Evolutionary conservation across 2,888 invertebrate genomes (phyloP), one percentile per base, ranked within the genome.

Genomic region (Diaphora mendica): DNA sequence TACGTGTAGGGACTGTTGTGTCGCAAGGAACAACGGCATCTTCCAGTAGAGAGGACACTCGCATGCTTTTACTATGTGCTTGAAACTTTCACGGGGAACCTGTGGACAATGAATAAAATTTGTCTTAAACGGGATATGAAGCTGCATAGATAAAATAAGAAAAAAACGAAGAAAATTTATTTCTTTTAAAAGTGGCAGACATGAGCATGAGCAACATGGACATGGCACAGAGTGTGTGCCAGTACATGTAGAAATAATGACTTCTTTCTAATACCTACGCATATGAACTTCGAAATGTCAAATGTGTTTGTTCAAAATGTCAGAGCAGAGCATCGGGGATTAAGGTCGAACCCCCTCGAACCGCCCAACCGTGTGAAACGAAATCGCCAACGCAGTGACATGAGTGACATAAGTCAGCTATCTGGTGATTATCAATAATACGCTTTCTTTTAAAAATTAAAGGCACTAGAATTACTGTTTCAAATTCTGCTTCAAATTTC

Each of bases 31-130:
- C 77, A 99, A 96, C n/a, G 99, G 98, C 91, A 98, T 97, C 92
- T 99, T 99, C 99, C 99, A 99, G 95, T 99, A 99, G 74, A 99
- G 96, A 20, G 99, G 99, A 84, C 99, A 96, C 82, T 98, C 98
- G 93, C 98, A 98, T 48, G 99, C 98, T 96, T 98, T 97, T 62
- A 97, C 96, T 86, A 97, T 97, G 90, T 95, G 96, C 85, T 97
- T 97, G 92, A 97, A 96, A 84, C 96, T 96, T 78, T 96, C 96
- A 77, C 96, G 95, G 70, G 96, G 96, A 76, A 97, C 96, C 96
- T 96, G 92, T 0, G 81, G 83, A 78, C 81, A 86, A 79, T 13
- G 13, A 42, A 26, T 8, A 30, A 15, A 62, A 7, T 26, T 62
- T 30, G 30, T 62, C 15, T 30, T 30, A 30, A 62, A 17, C 30